These are phyloP conservation scores for Xenentodon cancila DNA, from an alignment of 2,797 vertebrate genomes.

Conservation along the genomic window DNA sequence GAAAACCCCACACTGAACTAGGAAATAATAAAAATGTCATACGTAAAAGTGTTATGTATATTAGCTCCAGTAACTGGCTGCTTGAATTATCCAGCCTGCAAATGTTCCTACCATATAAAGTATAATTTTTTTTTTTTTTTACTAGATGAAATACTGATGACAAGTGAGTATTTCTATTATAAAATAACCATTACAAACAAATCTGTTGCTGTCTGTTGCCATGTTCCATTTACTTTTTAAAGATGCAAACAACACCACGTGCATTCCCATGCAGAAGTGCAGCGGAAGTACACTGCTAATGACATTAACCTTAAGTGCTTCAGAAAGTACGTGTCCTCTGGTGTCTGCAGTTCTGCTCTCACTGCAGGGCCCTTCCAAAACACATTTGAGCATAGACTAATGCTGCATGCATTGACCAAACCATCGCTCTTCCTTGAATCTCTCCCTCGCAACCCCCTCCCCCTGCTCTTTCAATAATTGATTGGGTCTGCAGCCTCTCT, in stretches of 20 bases:
- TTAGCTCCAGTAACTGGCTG: slow-evolving; percentile 60
- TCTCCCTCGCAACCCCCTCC: slow-evolving; percentile 30
- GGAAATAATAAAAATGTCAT: slow-evolving; percentile 60
- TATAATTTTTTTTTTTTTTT: neutral
- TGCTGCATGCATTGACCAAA: slow-evolving; percentile 57
- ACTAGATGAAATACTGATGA: slow-evolving; percentile 2
- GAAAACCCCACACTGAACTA: slow-evolving; percentile 39
- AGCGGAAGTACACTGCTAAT: slow-evolving; percentile 49
- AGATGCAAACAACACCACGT: slow-evolving; percentile 6
- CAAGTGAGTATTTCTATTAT: neutral
- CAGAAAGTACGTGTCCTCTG: slow-evolving; percentile 50
- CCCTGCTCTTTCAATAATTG: slow-evolving; percentile 77
- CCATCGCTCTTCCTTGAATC: slow-evolving; percentile 58
- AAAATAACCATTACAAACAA: slow-evolving; percentile 9
- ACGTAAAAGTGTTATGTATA: slow-evolving; percentile 62
- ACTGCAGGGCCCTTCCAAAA: slow-evolving; percentile 54
- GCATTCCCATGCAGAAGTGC: slow-evolving; percentile 42
- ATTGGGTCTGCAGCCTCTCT: slow-evolving; percentile 75
- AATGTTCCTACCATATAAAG: slow-evolving; percentile 19
- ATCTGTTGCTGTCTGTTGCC: slow-evolving; percentile 13
- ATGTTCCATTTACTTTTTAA: slow-evolving; percentile 8
- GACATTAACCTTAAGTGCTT: slow-evolving; percentile 66
- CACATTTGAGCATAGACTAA: slow-evolving; percentile 59
- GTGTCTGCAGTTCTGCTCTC: slow-evolving; percentile 51
- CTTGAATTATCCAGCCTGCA: slow-evolving; percentile 50